Conservation (phyloP, 2,113 vertebrate genomes). For the Neopipo cinnamomea region DNA sequence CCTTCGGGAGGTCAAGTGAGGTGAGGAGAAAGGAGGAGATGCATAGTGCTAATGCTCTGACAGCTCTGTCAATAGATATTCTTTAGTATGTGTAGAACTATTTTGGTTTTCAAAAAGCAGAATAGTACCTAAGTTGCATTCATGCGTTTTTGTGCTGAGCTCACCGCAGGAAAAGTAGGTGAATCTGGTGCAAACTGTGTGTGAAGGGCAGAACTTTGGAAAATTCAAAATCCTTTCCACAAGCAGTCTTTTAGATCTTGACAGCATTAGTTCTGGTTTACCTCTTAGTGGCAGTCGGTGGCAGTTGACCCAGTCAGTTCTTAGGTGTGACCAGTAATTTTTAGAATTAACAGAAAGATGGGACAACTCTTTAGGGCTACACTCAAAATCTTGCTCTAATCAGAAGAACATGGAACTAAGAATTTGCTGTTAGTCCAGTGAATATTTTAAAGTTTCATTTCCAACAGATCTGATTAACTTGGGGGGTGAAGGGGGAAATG, state of each 20-base stretch:
- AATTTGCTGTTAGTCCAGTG: neutral
- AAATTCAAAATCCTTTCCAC: neutral
- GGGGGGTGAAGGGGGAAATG: too few species aligned
- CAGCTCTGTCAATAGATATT: neutral
- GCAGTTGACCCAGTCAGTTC: neutral
- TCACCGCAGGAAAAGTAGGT: neutral
- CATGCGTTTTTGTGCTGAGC: neutral
- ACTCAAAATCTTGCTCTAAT: neutral
- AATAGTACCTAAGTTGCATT: neutral
- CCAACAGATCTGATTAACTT: neutral
- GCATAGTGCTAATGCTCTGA: neutral
- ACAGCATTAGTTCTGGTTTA: neutral
- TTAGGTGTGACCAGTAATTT: accelerated
- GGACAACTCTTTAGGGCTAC: neutral
- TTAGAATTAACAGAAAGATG: neutral
- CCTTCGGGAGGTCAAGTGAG: neutral
- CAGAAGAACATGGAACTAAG: neutral
- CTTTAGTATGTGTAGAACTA: neutral
- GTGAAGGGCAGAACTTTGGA: neutral
- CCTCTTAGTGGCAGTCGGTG: neutral
- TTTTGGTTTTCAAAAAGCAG: neutral
- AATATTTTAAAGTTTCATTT: neutral
- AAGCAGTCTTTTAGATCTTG: neutral
- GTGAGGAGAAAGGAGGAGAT: neutral
- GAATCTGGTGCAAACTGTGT: neutral